phyloP scores from a whole-genome alignment of 2,888 invertebrate genomes.

The Azorinus chamasolen region DNA sequence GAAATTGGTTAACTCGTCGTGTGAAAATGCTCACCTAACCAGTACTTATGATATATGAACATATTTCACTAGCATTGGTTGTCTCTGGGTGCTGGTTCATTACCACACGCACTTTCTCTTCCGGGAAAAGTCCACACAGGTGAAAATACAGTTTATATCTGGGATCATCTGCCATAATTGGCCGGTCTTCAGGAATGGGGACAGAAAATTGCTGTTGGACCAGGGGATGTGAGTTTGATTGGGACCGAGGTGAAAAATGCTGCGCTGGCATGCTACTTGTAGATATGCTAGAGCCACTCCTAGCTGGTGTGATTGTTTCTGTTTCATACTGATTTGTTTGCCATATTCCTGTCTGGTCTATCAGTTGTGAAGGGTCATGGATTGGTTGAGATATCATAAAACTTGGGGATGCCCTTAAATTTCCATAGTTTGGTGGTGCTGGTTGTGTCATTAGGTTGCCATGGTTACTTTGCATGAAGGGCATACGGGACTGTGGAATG shows the following conservation, averaged over 20 bases:
- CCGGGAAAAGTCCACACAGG: conserved; percentile 96
- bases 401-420: neutral
- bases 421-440: neutral
- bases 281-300: neutral
- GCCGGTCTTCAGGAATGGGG: conserved; percentile 56
- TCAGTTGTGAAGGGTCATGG: neutral
- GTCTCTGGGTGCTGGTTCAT: conserved; percentile 96
- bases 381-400: neutral
- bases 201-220: conserved; percentile 3
- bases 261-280: neutral
- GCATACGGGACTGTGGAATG: neutral
- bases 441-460: conserved; percentile 1
- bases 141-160: conserved; percentile 94
- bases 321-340: neutral
- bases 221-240: conserved; percentile 1
- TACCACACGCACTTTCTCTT: conserved; percentile 94
- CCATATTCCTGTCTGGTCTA: conserved; percentile 8
- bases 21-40: conserved; percentile 10
- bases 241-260: neutral
- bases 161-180: conserved; percentile 88
- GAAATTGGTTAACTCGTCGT: too few species aligned
- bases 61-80: conserved; percentile 92
- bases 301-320: neutral
- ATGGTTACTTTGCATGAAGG: neutral
- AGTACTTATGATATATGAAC: conserved; percentile 68